Conservation (phyloP, 2,888 invertebrate genomes). For the Harmothoe impar region DNA sequence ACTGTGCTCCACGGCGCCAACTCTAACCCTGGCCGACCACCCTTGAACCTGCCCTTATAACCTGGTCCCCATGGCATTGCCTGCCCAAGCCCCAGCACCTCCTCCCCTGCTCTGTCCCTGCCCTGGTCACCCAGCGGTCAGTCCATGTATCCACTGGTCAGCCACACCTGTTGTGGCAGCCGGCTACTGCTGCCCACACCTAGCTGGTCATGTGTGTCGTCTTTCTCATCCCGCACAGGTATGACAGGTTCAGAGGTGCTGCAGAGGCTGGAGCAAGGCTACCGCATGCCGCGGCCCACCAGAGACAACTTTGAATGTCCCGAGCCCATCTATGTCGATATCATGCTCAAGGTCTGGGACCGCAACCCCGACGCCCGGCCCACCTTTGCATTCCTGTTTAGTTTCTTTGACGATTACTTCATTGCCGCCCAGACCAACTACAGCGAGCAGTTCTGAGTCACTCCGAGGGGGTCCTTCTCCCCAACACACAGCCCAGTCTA, state of each 20-base stretch:
- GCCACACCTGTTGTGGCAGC: slow-evolving; percentile 25
- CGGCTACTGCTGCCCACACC: background rate
- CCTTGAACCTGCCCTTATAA: background rate
- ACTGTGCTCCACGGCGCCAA: background rate
- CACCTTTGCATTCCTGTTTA: slow-evolving; percentile 93
- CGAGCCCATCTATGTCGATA: slow-evolving; percentile 91
- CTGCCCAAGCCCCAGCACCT: background rate
- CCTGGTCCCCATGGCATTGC: background rate
- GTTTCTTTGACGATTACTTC: slow-evolving; percentile 81
- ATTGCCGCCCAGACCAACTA: slow-evolving; percentile 82
- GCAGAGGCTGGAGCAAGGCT: slow-evolving; percentile 96
- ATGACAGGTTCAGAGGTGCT: slow-evolving; percentile 84
- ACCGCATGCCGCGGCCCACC: slow-evolving; percentile 96
- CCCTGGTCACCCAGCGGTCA: background rate
- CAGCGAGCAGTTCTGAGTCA: slow-evolving; percentile 45
- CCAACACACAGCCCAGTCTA: background rate
- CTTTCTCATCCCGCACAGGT: slow-evolving; percentile 55
- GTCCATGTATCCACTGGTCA: background rate
- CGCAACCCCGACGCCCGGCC: slow-evolving; percentile 94
- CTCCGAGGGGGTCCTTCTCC: background rate
- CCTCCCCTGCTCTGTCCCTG: background rate
- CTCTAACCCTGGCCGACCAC: background rate
- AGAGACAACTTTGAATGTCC: slow-evolving; percentile 87
- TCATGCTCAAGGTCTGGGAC: slow-evolving; percentile 87
- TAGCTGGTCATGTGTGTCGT: background rate